Percentiles rank a stretch among this genome's conserved stretches.
phyloP scores from a whole-genome alignment of 2,797 vertebrate genomes.

The Parotocinclus haroldoi region DNA sequence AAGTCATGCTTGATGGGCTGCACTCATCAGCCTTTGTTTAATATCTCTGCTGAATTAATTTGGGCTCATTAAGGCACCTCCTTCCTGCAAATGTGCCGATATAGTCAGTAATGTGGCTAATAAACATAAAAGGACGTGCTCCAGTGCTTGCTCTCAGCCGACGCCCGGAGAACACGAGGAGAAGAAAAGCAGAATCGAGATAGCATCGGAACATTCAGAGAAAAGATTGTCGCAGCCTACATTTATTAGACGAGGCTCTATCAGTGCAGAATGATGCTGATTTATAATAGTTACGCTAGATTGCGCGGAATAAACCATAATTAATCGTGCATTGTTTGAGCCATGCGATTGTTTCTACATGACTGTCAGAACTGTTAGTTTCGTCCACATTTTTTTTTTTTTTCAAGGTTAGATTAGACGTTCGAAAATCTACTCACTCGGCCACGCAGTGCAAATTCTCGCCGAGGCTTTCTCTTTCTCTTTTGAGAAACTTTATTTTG shows the following conservation, averaged over 20 bases:
- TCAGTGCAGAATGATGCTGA: slow-evolving; percentile 13
- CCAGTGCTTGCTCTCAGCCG: slow-evolving; percentile 67
- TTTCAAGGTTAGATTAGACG: no score
- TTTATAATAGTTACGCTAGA: slow-evolving; percentile 17
- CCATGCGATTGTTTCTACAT: no score
- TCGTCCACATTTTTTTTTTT: no score
- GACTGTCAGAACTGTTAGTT: no score
- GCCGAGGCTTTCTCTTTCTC: no score
- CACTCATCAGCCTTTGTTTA: slow-evolving; percentile 83
- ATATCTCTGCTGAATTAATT: slow-evolving; percentile 84
- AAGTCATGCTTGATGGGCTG: slow-evolving; percentile 78
- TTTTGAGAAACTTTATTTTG: no score
- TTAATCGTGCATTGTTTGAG: no score
- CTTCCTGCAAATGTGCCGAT: slow-evolving; percentile 77
- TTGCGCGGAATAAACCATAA: slow-evolving; percentile 7
- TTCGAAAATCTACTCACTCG: no score
- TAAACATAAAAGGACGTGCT: slow-evolving; percentile 80
- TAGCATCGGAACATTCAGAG: slow-evolving; percentile 5
- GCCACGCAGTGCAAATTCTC: no score
- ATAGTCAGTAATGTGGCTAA: slow-evolving; percentile 80
- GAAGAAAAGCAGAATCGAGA: neutral
- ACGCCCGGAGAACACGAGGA: slow-evolving; percentile 31
- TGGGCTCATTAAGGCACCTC: slow-evolving; percentile 77
- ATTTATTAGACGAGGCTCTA: slow-evolving; percentile 20
- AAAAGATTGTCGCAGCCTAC: slow-evolving; percentile 16